A percentile compares a stretch with the other conserved stretches of the same genome.
Evolutionary conservation across 2,113 vertebrate genomes (phyloP).

Genomic region (Egretta garzetta): DNA sequence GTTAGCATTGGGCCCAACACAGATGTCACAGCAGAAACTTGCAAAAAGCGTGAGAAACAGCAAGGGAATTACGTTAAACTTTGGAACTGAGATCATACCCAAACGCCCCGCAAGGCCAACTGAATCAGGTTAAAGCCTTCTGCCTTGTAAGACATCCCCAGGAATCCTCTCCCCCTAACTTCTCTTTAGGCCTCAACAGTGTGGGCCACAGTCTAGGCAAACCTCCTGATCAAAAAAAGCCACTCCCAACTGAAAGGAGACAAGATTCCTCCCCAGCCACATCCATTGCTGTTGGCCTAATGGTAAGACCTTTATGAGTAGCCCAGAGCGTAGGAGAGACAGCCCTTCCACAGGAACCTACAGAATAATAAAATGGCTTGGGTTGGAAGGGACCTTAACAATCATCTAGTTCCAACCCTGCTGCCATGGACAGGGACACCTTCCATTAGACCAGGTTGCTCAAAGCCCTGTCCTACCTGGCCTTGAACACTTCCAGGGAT

Average conservation of each 20-base stretch:
- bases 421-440: not conserved
- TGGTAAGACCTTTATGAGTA: not conserved
- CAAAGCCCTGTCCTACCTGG: not conserved
- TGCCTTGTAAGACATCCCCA: accelerated
- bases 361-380: not conserved
- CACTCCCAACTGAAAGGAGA: not conserved
- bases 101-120: not conserved
- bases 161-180: not conserved
- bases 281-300: not conserved
- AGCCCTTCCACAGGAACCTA: not conserved
- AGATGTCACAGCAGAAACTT: not conserved
- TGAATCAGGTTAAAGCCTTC: not conserved
- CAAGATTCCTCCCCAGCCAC: not conserved
- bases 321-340: not conserved
- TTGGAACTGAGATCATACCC: accelerated
- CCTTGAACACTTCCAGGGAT: not conserved
- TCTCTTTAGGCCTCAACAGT: not conserved
- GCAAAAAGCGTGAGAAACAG: not conserved
- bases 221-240: not conserved
- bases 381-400: not conserved
- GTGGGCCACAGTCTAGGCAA: not conserved
- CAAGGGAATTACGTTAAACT: not conserved
- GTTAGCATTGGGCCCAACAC: not conserved
- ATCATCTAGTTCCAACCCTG: not conserved
- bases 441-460: not conserved